Conservation (phyloP, 2,113 vertebrate species). For the Emberiza fucata region DNA sequence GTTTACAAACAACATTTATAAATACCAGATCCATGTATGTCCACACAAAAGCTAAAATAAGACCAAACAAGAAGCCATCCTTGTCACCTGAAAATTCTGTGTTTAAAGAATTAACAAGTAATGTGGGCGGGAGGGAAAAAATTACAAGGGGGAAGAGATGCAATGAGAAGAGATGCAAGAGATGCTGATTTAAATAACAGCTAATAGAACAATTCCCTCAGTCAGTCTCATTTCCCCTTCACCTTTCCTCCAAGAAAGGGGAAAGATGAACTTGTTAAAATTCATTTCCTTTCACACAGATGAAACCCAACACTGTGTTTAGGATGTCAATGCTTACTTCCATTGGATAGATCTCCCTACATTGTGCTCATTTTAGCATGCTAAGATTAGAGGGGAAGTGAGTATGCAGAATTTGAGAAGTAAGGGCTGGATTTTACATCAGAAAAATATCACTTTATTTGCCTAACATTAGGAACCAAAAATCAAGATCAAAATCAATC, state of each 20-base stretch:
- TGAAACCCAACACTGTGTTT: background rate
- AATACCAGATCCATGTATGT: fast-evolving
- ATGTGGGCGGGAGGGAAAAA: background rate
- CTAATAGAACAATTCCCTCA: background rate
- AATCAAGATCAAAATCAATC: background rate
- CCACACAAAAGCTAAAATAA: background rate
- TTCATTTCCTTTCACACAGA: background rate
- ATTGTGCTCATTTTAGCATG: fast-evolving
- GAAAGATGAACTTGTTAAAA: background rate
- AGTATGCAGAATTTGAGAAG: background rate
- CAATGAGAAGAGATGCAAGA: background rate
- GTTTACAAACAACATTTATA: background rate
- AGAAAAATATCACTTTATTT: background rate
- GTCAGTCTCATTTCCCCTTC: background rate
- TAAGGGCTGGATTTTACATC: background rate
- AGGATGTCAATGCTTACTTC: background rate
- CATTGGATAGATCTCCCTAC: background rate
- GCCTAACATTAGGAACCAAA: background rate
- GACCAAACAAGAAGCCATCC: background rate
- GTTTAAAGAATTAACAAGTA: background rate
- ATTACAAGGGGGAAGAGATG: background rate
- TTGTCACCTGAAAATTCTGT: background rate
- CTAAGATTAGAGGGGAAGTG: background rate
- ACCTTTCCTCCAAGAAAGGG: background rate
- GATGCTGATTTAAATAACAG: background rate